These are phyloP conservation scores for Tadarida brasiliensis DNA, from an alignment of 2,797 vertebrate species.

Conservation along the genomic window DNA sequence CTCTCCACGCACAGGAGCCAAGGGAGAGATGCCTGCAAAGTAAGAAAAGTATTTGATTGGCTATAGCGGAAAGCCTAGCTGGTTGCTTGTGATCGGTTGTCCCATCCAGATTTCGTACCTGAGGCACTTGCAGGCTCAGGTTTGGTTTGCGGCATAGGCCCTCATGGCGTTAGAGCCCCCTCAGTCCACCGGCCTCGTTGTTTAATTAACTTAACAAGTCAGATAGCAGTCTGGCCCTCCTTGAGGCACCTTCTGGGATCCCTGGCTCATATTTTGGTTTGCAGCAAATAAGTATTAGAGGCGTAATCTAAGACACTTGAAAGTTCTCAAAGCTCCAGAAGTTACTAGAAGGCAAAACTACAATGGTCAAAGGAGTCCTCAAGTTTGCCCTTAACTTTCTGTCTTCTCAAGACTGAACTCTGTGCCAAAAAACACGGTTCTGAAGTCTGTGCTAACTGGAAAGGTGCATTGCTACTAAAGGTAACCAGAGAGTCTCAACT, in stretches of 20 bases:
- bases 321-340: conserved; percentile 24
- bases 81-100: neutral
- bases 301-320: neutral
- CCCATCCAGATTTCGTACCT: neutral
- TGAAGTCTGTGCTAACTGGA: neutral
- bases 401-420: neutral
- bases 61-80: neutral
- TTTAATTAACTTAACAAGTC: neutral
- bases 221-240: neutral
- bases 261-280: neutral
- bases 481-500: neutral
- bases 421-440: conserved; percentile 6
- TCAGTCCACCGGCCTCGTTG: neutral
- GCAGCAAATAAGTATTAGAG: neutral
- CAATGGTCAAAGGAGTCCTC: neutral
- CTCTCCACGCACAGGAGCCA: neutral
- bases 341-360: neutral
- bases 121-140: neutral
- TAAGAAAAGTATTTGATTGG: neutral
- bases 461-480: neutral
- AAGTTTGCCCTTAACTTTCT: neutral
- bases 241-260: neutral
- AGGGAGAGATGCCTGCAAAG: neutral
- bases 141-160: neutral
- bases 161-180: neutral